A percentile compares a stretch with the other conserved stretches of the same genome.
phyloP scores from a whole-genome alignment of 2,888 invertebrate genomes.

The Microctonus hyperodae region DNA sequence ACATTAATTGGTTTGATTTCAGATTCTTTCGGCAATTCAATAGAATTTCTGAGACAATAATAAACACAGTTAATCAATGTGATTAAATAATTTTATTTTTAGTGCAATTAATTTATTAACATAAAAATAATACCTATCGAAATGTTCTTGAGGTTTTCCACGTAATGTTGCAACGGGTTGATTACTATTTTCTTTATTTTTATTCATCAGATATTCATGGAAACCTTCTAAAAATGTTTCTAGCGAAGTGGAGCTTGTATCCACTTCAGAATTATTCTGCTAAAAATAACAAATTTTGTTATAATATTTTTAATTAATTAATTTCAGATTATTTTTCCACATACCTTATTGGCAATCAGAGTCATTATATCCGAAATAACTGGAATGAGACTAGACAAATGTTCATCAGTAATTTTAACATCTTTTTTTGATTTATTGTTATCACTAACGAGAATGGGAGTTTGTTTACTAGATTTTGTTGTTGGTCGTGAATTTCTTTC shows the following conservation, averaged over 20 bases:
- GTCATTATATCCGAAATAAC: constrained; percentile 54
- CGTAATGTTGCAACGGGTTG: not conserved
- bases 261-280: constrained; percentile 39
- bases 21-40: constrained; percentile 30
- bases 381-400: constrained; percentile 51
- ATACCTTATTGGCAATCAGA: constrained; percentile 49
- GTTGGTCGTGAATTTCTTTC: constrained; percentile 12
- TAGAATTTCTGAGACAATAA: not conserved
- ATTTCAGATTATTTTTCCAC: not conserved
- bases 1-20: constrained; percentile 50
- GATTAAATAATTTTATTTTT: not conserved
- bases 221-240: constrained; percentile 45
- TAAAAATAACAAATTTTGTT: constrained; percentile 14
- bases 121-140: constrained; percentile 11
- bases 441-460: constrained; percentile 21
- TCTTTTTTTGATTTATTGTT: constrained; percentile 37
- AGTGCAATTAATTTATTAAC: not conserved
- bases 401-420: constrained; percentile 42
- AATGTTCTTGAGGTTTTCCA: constrained; percentile 7
- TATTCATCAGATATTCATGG: constrained; percentile 40
- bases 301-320: not conserved
- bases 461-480: constrained; percentile 28
- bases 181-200: constrained; percentile 16
- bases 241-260: constrained; percentile 41
- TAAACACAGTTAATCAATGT: not conserved